Evolutionary conservation across 2,888 invertebrate genomes (phyloP), one percentile per base, ranked within the genome.

Genomic region (Ryuthela nishihirai): DNA sequence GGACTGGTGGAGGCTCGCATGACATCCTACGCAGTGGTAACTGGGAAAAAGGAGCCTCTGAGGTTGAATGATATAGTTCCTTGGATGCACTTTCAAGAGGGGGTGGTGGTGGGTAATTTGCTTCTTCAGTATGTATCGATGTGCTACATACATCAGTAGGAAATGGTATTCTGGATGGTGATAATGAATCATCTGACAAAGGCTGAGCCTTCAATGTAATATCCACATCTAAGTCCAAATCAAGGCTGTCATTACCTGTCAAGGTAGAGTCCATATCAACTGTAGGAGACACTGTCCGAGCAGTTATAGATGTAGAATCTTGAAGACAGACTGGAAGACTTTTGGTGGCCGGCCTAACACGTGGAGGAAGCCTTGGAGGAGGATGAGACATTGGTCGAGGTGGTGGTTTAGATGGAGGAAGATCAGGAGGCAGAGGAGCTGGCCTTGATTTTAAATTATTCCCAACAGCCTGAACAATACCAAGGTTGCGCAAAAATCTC

Each of bases 1-100:
- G 85, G 67, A 85, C 75, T 4, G 85, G 85, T 0, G 85, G 86
- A 34, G 85, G 85, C 43, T 52, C 54, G 45, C 36, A 49, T 17
- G 45, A 58, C 25, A 62, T 42, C 43, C 60, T 35, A 20, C 62
- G 43, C 15, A 49, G 20, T 35, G 53, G 49, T 15, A 47, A 32
- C 18, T 54, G 54, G 10, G 45, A 43, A 32, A 47, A 55, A 4
- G 53, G 40, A 24, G 29, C 34, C 18, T 53, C 52, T 39, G 42
- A 44, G 18, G 15, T 39, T 17, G 15, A 17, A 12, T 17, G 39
- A 9, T 17, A 10, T 6, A 46, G 21, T 24, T 39, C n/a, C 18
- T 40, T 40, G 15, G 9, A 12, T 17, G 36, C 20, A 17, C 9
- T n/a, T 9, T 38, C 26, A 12, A 26, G 10, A 25, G 26, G 18